Base-by-base conservation (phyloP, 2,113 vertebrate species). In the Nyctereutes procyonoides region DNA sequence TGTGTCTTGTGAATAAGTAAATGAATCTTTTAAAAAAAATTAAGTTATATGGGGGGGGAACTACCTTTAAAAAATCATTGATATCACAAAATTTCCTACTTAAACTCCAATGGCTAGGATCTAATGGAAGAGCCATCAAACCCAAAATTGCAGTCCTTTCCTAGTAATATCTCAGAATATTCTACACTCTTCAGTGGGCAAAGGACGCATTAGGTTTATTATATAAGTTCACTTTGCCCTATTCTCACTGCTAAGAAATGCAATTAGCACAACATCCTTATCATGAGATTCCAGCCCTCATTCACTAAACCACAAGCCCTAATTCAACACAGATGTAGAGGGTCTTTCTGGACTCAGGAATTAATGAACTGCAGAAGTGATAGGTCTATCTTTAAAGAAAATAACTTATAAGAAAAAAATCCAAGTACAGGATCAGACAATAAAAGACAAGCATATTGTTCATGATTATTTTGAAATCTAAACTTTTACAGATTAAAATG, bases 401-500 rank as follows among this genome's bases (percentile, higher is more conserved):
- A 62, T 28, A 55, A 79, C 65, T 86, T 7, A 26, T 7, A 87
- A 79, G 43, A 83, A 32, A 74, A 74, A 93, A 35, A 38, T 5
- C 11, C 30, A 60, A 74, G 28, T 74, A 96, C 7, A 93, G 26
- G 24, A 82, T 86, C 26, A 82, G 56, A 89, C 14, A 71, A 62
- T 30, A 94, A 80, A 88, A 81, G 56, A 60, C 13, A 85, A 56
- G 24, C 14, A 56, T 11, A 35, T 73, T 63, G 35, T 65, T 60
- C 65, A 43, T 24, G 74, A 62, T 74, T 88, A 80, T 67, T 48
- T 96, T 89, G 51, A 89, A 84, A 71, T 69, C 3, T 84, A 58
- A 90, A 84, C 28, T 32, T 62, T 92, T 5, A 67, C 16, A 43
- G 60, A 86, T 62, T 56, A n/a, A 87, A 48, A 38, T 14, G n/a